Percentiles rank a stretch among this genome's conserved stretches.
phyloP scores from a whole-genome alignment of 2,113 vertebrate genomes.

The Macquaria ambigua region DNA sequence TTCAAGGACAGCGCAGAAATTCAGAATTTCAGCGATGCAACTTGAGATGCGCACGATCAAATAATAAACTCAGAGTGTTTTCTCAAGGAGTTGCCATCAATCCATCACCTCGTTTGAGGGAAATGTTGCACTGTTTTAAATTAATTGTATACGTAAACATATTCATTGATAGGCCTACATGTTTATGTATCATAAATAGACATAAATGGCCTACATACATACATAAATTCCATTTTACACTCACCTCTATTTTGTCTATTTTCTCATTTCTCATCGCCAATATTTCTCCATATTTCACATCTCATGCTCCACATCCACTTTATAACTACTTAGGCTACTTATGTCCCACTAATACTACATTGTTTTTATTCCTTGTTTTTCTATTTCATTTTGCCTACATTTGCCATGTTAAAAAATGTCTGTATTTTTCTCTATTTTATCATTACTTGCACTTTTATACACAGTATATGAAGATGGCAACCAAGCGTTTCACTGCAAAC shows the following conservation, averaged over 20 bases:
- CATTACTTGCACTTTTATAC: neutral
- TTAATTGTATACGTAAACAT: neutral
- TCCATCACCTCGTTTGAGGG: neutral
- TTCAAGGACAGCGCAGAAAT: slow-evolving; percentile 22
- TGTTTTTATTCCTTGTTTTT: too few species aligned
- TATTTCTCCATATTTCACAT: too few species aligned
- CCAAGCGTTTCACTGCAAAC: neutral
- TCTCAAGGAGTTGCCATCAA: neutral
- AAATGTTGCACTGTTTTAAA: neutral
- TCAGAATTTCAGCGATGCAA: neutral
- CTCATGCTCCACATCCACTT: too few species aligned
- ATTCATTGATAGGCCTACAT: too few species aligned
- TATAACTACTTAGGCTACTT: too few species aligned
- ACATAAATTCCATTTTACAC: neutral
- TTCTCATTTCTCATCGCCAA: neutral
- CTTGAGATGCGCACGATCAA: neutral
- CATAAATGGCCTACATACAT: too few species aligned
- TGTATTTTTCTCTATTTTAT: neutral
- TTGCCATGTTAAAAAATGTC: neutral
- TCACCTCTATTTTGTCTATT: neutral
- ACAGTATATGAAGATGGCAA: too few species aligned
- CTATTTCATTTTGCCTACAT: too few species aligned
- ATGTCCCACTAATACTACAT: too few species aligned
- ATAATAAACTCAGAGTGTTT: neutral
- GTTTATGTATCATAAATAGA: too few species aligned